A percentile compares a stretch with the other conserved stretches of the same genome.
phyloP scores from a whole-genome alignment of 2,797 vertebrate species.

The Synanceia verrucosa region DNA sequence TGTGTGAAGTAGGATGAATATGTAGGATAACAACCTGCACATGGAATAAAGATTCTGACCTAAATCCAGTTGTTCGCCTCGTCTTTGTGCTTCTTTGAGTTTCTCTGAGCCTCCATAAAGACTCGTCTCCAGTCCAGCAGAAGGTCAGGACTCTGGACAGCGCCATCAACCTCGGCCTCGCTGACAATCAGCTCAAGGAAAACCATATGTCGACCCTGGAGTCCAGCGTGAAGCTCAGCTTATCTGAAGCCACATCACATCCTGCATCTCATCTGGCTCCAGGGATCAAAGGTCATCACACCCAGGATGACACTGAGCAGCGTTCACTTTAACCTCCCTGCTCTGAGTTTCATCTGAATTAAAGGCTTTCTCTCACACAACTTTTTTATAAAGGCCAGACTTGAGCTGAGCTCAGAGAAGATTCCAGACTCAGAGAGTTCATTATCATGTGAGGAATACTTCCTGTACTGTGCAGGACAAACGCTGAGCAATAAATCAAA shows the following conservation, averaged over 20 bases:
- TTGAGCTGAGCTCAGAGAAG: constrained; percentile 26
- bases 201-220: constrained; percentile 34
- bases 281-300: constrained; percentile 61
- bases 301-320: background rate
- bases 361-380: constrained; percentile 23
- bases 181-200: constrained; percentile 54
- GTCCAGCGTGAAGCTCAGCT: constrained; percentile 51
- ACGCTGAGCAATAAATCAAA: too few relatives aligned
- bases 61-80: constrained; percentile 26
- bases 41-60: background rate
- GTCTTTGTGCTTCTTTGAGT: too few relatives aligned
- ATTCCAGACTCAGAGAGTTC: too few relatives aligned
- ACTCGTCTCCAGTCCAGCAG: too few relatives aligned
- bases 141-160: constrained; percentile 71
- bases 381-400: constrained; percentile 18
- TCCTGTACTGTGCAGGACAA: too few relatives aligned
- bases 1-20: background rate
- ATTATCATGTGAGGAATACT: too few relatives aligned
- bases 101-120: too few relatives aligned
- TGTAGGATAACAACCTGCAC: background rate
- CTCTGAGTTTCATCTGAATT: constrained; percentile 31
- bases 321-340: constrained; percentile 33
- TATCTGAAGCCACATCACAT: constrained; percentile 27
- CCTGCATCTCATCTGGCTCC: constrained; percentile 56
- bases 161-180: constrained; percentile 36